A percentile compares a stretch with the other conserved stretches of the same genome.
Conservation (phyloP, 2,113 vertebrate species). For the Todiramphus chloris region DNA sequence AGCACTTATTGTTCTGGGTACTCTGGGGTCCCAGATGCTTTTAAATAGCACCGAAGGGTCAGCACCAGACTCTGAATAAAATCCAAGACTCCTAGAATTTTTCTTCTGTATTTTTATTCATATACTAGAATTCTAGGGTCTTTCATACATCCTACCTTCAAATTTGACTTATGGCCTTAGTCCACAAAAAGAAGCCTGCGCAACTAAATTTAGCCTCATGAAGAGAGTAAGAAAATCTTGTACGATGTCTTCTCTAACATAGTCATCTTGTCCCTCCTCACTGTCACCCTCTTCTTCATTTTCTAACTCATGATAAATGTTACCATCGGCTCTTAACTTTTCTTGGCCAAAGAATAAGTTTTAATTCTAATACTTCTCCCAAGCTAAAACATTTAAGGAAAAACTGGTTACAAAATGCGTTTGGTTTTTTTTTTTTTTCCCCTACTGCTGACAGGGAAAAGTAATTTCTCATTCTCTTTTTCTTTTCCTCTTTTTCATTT, state of each 20-base stretch:
- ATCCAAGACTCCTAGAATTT: neutral
- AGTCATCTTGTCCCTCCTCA: accelerated
- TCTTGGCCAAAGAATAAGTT: neutral
- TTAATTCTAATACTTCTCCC: neutral
- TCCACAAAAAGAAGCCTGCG: neutral
- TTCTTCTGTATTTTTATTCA: neutral
- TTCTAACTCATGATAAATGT: neutral
- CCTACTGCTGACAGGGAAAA: neutral
- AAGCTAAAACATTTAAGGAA: neutral
- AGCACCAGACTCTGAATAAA: neutral
- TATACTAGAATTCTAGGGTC: neutral
- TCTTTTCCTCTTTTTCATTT: neutral
- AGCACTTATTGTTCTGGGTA: neutral
- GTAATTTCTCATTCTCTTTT: slow-evolving; percentile 43
- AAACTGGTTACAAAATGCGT: neutral
- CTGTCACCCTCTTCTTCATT: neutral
- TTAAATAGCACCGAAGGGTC: neutral
- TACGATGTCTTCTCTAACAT: neutral
- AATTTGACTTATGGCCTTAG: neutral
- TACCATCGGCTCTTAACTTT: neutral
- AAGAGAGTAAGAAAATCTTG: neutral
- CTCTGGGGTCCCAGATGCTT: neutral
- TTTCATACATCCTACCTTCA: neutral
- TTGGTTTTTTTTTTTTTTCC: neutral
- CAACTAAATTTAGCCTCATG: neutral